phyloP scores from a whole-genome alignment of 2,888 invertebrate species.

The Cheilosia vulpina region DNA sequence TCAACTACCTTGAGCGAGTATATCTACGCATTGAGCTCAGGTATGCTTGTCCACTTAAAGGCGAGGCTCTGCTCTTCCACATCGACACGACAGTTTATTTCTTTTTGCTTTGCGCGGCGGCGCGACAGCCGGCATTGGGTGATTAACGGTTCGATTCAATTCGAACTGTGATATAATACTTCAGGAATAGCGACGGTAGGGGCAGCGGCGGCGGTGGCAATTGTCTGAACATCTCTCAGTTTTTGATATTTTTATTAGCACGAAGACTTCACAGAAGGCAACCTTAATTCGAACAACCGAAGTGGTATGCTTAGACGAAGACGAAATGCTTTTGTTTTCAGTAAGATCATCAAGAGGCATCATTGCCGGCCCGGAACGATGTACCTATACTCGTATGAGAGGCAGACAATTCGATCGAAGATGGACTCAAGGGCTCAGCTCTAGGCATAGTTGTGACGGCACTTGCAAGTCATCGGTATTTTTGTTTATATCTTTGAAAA shows the following conservation, averaged over 20 bases:
- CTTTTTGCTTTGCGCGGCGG: slow-evolving; percentile 22
- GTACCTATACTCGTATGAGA: background rate
- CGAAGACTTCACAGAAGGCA: slow-evolving; percentile 45
- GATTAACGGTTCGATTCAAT: slow-evolving; percentile 66
- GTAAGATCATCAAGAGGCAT: slow-evolving; percentile 48
- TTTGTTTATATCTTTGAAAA: slow-evolving; percentile 59
- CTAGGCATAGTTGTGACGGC: slow-evolving; percentile 12
- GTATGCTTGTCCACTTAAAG: slow-evolving; percentile 48
- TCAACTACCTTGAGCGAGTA: slow-evolving; percentile 63
- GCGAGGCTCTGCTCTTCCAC: slow-evolving; percentile 34
- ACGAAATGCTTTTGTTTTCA: slow-evolving; percentile 65
- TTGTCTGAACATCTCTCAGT: slow-evolving; percentile 30
- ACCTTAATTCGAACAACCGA: slow-evolving; percentile 43
- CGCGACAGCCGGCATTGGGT: slow-evolving; percentile 56
- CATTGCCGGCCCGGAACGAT: slow-evolving; percentile 16
- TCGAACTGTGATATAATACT: slow-evolving; percentile 19
- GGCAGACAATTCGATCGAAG: slow-evolving; percentile 49
- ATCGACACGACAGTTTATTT: slow-evolving; percentile 22
- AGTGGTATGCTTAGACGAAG: slow-evolving; percentile 54
- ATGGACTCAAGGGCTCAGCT: slow-evolving; percentile 66
- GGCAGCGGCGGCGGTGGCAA: slow-evolving; percentile 46
- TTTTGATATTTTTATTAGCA: slow-evolving; percentile 64
- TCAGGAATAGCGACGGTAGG: slow-evolving; percentile 37
- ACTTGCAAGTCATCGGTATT: slow-evolving; percentile 65
- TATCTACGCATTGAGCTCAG: slow-evolving; percentile 59